Percentiles rank a stretch among this genome's conserved stretches.
Evolutionary conservation across 2,113 vertebrate species (phyloP).

Genomic region (Sporophila hypoxantha): DNA sequence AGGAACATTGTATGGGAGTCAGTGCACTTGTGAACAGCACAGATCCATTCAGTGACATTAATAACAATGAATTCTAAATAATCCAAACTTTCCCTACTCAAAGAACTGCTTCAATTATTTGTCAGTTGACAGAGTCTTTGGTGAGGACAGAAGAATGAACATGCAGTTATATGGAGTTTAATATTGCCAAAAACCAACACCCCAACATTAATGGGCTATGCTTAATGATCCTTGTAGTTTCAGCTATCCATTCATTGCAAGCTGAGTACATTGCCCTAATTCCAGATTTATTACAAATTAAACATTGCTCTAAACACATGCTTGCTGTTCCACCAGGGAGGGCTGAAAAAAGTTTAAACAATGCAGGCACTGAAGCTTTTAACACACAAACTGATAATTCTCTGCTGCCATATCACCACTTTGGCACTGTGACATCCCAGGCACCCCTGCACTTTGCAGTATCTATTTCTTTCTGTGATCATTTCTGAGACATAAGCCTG

Average conservation of each 20-base stretch:
- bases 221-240: not conserved
- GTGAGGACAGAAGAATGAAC: not conserved
- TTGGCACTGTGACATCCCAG: not conserved
- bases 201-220: not conserved
- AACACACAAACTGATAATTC: not conserved
- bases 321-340: not conserved
- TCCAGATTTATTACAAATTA: constrained; percentile 16
- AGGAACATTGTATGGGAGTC: not conserved
- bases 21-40: not conserved
- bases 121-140: not conserved
- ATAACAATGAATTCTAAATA: not conserved
- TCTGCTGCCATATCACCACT: not conserved
- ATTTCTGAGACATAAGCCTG: not conserved
- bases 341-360: constrained; percentile 14
- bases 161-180: not conserved
- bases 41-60: not conserved
- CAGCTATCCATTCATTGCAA: not conserved
- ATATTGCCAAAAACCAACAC: not conserved
- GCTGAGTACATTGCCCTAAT: not conserved
- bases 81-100: not conserved
- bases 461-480: not conserved
- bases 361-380: not conserved
- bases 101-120: not conserved
- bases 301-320: constrained; percentile 2
- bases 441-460: not conserved